Evolutionary conservation across 2,113 vertebrate species (phyloP).

Genomic region (Circaetus cinerascens): DNA sequence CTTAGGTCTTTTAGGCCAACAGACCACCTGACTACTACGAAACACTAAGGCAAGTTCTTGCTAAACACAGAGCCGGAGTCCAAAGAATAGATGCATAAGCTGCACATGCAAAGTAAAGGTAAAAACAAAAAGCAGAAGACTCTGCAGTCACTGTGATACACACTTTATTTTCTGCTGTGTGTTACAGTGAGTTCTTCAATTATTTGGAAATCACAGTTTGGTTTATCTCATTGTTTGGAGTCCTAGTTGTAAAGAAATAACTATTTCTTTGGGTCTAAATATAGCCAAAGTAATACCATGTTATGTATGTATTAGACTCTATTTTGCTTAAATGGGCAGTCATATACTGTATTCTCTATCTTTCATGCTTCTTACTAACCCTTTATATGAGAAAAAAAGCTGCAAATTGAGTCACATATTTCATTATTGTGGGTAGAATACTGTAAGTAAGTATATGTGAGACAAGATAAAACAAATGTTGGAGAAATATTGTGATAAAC

Average conservation of each 20-base stretch:
- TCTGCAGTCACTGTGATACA: not conserved
- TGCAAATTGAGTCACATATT: not conserved
- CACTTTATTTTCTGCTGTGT: not conserved
- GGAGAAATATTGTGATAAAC: not conserved
- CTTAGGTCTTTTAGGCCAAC: not conserved
- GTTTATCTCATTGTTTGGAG: not conserved
- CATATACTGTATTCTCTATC: not conserved
- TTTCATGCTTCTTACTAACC: not conserved
- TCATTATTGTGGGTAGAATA: not conserved
- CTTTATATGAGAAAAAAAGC: not conserved
- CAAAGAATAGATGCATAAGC: not conserved
- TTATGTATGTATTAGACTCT: not conserved
- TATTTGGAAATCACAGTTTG: not conserved
- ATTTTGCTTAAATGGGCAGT: not conserved
- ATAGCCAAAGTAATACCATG: not conserved
- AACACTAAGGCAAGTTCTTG: not conserved
- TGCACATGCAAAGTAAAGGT: not conserved
- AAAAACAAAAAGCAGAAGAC: not conserved
- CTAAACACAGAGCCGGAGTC: not conserved
- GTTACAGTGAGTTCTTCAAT: not conserved
- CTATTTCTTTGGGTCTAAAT: not conserved
- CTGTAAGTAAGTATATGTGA: not conserved
- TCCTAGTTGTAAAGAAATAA: not conserved
- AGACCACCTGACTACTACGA: not conserved
- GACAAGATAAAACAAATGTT: not conserved